Percentiles rank a stretch among this genome's conserved stretches.
Conservation (phyloP, 2,113 vertebrate genomes). For the Cyanoramphus novaezelandiae region DNA sequence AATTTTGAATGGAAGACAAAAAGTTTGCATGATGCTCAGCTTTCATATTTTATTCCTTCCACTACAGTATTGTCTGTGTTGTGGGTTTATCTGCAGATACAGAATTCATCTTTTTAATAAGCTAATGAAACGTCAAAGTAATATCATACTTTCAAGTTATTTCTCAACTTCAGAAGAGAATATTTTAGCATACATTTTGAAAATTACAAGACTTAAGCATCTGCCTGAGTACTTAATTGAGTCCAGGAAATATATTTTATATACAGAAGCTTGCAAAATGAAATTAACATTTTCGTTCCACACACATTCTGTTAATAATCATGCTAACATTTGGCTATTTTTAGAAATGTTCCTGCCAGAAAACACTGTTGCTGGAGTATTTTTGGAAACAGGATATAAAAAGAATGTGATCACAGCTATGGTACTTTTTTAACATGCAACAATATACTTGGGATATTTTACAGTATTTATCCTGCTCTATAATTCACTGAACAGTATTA, state of each 20-base stretch:
- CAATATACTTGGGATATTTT: not conserved
- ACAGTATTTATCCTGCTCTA: not conserved
- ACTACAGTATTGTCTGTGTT: not conserved
- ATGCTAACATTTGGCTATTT: not conserved
- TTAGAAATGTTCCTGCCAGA: not conserved
- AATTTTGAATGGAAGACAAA: not conserved
- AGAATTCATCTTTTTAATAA: not conserved
- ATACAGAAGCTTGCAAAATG: not conserved
- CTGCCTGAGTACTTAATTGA: not conserved
- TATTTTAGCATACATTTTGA: not conserved
- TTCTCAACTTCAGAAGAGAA: not conserved
- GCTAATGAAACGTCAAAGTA: not conserved
- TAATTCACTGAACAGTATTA: not conserved
- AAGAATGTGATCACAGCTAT: not conserved
- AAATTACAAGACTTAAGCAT: not conserved
- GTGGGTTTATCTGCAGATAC: not conserved
- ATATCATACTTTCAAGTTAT: not conserved
- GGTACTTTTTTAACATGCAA: not conserved
- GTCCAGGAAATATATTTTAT: not conserved
- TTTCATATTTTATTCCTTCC: not conserved
- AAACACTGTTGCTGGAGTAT: not conserved
- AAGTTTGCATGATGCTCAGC: not conserved
- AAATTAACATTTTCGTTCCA: not conserved
- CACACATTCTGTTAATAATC: not conserved
- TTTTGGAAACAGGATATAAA: constrained; percentile 16